Conservation (phyloP, 1,140 invertebrate genomes). For the Pachypsylla venusta region DNA sequence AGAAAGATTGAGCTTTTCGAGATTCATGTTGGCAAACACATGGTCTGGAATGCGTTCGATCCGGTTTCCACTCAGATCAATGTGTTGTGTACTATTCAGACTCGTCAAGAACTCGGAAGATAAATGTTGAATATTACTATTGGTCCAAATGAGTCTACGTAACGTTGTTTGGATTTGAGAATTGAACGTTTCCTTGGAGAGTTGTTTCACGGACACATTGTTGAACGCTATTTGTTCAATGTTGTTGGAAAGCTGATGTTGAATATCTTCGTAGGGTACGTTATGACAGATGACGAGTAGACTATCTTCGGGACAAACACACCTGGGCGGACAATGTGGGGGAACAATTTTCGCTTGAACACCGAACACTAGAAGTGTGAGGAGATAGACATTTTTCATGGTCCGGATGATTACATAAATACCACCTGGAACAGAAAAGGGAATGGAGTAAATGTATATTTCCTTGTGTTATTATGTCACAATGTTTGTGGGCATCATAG, state of each 20-base stretch:
- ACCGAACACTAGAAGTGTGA: constrained; percentile 8
- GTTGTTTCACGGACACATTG: background rate
- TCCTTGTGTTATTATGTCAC: too few species aligned
- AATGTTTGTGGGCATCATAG: too few species aligned
- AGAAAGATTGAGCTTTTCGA: constrained; percentile 46
- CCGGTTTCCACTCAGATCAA: constrained; percentile 37
- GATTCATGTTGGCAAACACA: constrained; percentile 34
- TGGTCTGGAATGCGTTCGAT: constrained; percentile 28
- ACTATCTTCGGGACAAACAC: background rate
- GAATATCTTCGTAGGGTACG: background rate
- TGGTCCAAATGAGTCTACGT: background rate
- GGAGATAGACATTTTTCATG: constrained; percentile 12
- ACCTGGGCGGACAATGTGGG: background rate
- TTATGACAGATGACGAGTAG: background rate
- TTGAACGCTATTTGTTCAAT: background rate
- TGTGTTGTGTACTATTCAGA: constrained; percentile 25
- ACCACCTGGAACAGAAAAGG: too few species aligned
- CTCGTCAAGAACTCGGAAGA: background rate
- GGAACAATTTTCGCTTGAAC: background rate
- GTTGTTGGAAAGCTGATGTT: background rate
- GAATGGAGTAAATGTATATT: too few species aligned
- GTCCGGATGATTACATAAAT: too few species aligned
- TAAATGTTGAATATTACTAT: constrained; percentile 4
- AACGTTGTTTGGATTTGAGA: background rate
- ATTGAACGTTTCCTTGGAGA: background rate